Percentiles rank a stretch among this genome's conserved stretches.
Conservation (phyloP, 2,888 invertebrate species). For the Drosophila nigricruria region DNA sequence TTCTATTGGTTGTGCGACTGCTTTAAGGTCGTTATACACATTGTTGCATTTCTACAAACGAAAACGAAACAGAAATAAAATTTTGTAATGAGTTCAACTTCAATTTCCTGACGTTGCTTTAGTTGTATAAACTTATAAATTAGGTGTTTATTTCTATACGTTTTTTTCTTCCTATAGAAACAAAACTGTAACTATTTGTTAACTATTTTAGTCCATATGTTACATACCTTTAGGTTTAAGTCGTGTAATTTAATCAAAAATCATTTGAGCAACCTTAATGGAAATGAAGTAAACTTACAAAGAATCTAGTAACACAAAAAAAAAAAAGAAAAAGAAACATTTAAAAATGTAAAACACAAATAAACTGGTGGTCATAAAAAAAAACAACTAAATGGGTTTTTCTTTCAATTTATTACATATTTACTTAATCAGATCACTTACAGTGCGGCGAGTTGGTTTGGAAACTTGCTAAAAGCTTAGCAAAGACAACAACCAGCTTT, state of each 20-base stretch:
- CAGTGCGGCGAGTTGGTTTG: not conserved
- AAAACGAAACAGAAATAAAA: constrained; percentile 6
- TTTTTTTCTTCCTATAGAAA: constrained; percentile 51
- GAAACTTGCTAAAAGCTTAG: constrained; percentile 26
- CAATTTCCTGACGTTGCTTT: constrained; percentile 74
- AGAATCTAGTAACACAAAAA: constrained; percentile 45
- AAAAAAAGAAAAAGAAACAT: constrained; percentile 22
- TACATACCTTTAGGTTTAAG: constrained; percentile 75
- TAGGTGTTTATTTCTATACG: constrained; percentile 58
- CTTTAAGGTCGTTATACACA: constrained; percentile 78
- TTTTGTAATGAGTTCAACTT: constrained; percentile 56
- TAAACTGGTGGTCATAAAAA: constrained; percentile 73
- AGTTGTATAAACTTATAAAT: constrained; percentile 52
- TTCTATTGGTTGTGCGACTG: constrained; percentile 83
- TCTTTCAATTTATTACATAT: not conserved
- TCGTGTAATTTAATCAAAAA: constrained; percentile 77
- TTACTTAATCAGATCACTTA: not conserved
- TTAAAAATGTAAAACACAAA: constrained; percentile 58
- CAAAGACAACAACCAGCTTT: constrained; percentile 43
- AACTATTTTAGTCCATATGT: constrained; percentile 80
- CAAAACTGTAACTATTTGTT: constrained; percentile 67
- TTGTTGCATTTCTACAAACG: constrained; percentile 76
- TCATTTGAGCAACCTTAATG: constrained; percentile 76
- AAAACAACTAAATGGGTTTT: not conserved
- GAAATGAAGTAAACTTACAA: constrained; percentile 71